Conservation (phyloP, 2,113 vertebrate species). For the Eretmochelys imbricata region DNA sequence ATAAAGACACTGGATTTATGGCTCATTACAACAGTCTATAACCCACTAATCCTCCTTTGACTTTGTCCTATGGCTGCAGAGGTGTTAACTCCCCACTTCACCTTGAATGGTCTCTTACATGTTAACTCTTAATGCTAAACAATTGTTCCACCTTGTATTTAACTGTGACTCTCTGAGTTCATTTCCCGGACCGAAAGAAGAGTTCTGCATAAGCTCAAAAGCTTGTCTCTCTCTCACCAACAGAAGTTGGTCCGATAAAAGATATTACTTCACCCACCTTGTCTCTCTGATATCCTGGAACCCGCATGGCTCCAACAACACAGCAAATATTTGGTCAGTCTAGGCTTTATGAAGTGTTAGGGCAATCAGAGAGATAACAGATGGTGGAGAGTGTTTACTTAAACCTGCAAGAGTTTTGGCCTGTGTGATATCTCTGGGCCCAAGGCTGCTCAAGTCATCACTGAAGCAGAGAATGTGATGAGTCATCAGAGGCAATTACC, state of each 20-base stretch:
- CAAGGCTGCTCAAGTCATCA: neutral
- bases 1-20: neutral
- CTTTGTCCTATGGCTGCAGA: neutral
- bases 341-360: neutral
- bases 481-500: neutral
- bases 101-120: neutral
- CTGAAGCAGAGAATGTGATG: neutral
- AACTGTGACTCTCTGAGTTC: neutral
- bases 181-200: neutral
- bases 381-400: neutral
- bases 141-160: neutral
- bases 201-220: neutral
- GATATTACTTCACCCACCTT: neutral
- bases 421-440: neutral
- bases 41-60: neutral
- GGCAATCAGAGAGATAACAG: neutral
- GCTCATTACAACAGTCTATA: neutral
- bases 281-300: neutral
- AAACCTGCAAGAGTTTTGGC: neutral
- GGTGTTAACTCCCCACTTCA: neutral
- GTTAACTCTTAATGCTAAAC: neutral
- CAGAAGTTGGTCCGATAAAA: neutral
- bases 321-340: neutral
- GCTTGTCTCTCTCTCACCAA: neutral
- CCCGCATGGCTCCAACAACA: neutral